Evolutionary conservation across 2,888 invertebrate genomes (phyloP).

Genomic region (Lapara coniferarum): DNA sequence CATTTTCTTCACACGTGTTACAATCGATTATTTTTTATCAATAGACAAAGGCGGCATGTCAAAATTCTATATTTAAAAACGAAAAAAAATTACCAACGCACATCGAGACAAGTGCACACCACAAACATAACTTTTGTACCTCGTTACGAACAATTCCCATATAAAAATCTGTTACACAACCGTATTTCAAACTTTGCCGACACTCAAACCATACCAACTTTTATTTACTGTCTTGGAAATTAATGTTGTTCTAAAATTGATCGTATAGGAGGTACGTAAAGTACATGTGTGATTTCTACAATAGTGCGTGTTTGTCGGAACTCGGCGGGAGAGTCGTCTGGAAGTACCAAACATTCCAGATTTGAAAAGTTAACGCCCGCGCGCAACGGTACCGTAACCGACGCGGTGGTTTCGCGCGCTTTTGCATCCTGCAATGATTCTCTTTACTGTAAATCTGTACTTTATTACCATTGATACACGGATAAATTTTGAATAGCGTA

Average conservation of each 20-base stretch:
- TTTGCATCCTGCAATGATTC: constrained; percentile 42
- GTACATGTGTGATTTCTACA: background rate
- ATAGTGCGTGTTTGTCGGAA: background rate
- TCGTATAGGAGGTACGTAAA: background rate
- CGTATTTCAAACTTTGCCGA: constrained; percentile 16
- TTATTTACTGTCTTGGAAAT: background rate
- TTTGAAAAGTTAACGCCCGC: constrained; percentile 52
- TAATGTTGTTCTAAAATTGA: background rate
- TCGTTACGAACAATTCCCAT: background rate
- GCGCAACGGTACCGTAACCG: constrained; percentile 67
- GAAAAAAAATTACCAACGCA: constrained; percentile 26
- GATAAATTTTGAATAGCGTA: background rate
- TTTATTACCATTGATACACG: background rate
- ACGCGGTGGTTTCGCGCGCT: constrained; percentile 61
- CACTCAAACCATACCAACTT: constrained; percentile 6
- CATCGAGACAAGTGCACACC: constrained; percentile 23
- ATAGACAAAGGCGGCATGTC: constrained; percentile 15
- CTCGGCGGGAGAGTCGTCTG: constrained; percentile 30
- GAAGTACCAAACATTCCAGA: constrained; percentile 33
- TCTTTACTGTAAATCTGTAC: background rate
- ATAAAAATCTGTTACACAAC: constrained; percentile 13
- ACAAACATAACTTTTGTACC: constrained; percentile 16
- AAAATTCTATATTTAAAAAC: constrained; percentile 22
- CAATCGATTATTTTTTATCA: background rate
- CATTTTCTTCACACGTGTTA: background rate